A percentile compares a stretch with the other conserved stretches of the same genome.
Conservation (phyloP, 2,113 vertebrate genomes). For the Leptodactylus fuscus region DNA sequence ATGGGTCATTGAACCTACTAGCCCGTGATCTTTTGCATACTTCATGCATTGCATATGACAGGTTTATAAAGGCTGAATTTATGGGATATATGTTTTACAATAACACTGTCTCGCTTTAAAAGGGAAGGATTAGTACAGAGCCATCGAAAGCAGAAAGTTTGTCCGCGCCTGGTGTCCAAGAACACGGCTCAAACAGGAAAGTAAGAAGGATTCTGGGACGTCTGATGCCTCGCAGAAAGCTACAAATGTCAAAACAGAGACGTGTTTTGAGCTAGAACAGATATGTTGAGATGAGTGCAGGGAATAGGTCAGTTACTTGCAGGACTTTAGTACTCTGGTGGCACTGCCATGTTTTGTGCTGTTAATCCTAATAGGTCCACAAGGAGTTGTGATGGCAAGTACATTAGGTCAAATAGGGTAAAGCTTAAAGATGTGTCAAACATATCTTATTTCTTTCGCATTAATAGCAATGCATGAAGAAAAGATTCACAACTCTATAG, state of each 20-base stretch:
- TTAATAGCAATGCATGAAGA: not conserved
- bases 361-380: not conserved
- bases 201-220: slow-evolving; percentile 7
- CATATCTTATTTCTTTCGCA: not conserved
- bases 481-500: too few species aligned
- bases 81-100: slow-evolving; percentile 37
- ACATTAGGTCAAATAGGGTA: not conserved
- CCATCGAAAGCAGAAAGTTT: slow-evolving; percentile 20
- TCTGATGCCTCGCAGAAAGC: slow-evolving; percentile 33
- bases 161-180: not conserved
- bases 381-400: not conserved
- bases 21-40: not conserved
- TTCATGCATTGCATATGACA: slow-evolving; percentile 33
- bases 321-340: not conserved
- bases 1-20: not conserved
- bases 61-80: slow-evolving; percentile 33
- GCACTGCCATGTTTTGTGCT: not conserved
- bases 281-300: slow-evolving; percentile 9
- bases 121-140: slow-evolving; percentile 39
- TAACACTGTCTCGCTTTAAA: slow-evolving; percentile 48
- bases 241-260: slow-evolving; percentile 50
- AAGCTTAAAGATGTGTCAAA: not conserved
- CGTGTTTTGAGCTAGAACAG: slow-evolving; percentile 53
- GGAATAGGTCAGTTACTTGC: slow-evolving; percentile 5
- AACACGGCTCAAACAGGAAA: slow-evolving; percentile 42